Base-by-base conservation (phyloP, 2,113 vertebrate species). In the Callionymus lyra region DNA sequence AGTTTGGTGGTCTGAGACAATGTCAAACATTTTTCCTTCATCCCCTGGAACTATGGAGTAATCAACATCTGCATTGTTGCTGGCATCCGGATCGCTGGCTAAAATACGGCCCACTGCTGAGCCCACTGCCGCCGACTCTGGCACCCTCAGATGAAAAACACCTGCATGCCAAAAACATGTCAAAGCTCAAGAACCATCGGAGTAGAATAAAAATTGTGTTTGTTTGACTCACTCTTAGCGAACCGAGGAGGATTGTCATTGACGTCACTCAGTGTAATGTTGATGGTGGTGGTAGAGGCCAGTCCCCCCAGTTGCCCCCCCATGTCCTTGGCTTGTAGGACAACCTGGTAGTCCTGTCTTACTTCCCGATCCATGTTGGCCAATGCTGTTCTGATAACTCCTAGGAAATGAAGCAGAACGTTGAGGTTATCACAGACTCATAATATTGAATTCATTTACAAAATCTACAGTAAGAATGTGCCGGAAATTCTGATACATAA, bases 311-410 rank as follows among this genome's bases (percentile, higher is more conserved):
- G 85, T 38, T 97, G 93, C 44, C 93, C 93, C 11, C 91, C 91
- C 93, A 97, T 97, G 31, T 97, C 93, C 77, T 95, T 94, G 63
- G 92, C 93, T 79, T 97, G 93, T 44, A 97, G 90, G 65, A 94
- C 77, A 10, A 97, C 91, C 77, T 94, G 90, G 54, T 97, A 97
- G 9, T 91, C 83, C 42, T 91, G 90, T 65, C 91, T 93, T 19
- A 90, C 87, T 78, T 97, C 93, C 27, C 93, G 87, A 65, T 97
- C 93, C 93, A 97, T 94, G 81, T 97, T 94, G 67, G 93, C 87
- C 68, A 97, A 79, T 41, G 93, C 92, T 50, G 92, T 96, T 68
- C 88, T 83, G 70, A 97, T 92, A 44, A 96, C 77, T 68, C 93
- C 93, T 97, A 1, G 10, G 42, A 27, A 27, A n/a, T n/a, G n/a